Base-by-base conservation (phyloP, 2,888 invertebrate species). In the Gibbula magus region DNA sequence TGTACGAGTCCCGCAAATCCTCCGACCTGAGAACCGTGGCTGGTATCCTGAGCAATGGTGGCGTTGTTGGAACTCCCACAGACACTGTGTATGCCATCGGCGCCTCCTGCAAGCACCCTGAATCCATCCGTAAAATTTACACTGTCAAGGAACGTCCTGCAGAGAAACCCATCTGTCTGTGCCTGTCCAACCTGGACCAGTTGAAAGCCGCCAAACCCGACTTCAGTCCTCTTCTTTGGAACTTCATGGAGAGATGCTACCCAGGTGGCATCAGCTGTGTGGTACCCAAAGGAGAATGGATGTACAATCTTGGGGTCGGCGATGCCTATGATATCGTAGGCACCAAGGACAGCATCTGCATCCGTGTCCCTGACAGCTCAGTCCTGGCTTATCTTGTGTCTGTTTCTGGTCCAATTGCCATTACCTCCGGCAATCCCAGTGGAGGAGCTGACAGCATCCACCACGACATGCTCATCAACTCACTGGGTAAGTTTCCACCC, bases 161-260 rank as follows among this genome's bases (percentile, higher is more conserved):
- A n/a, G 87, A 87, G 80, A 88, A 88, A 78, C 88, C 88, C n/a
- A 88, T 88, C 66, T 88, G 88, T 61, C 78, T 88, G n/a, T 88
- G 88, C 78, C 83, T 88, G 66, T 86, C 87, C 29, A 82, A 84
- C 25, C 83, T 88, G n/a, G 85, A 87, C 39, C 88, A 88, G 78
- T 82, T 88, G 39, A 82, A 67, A 13, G 83, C 61, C 4, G 86
- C 86, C 18, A 82, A 84, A 39, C 87, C 88, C 7, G 82, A 82
- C n/a, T 86, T 87, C 75, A 86, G 85, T 78, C 77, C 76, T 22
- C 81, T 88, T n/a, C 81, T 88, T 35, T 87, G 86, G 87, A 83
- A 82, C 45, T 88, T 87, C 79, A 86, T 88, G 86, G 82, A 84
- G 51, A 66, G 81, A 5, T 87, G 87, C 74, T 88, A 87, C 53